Evolutionary conservation across 2,888 invertebrate genomes (phyloP), one percentile per base, ranked within the genome.

Genomic region (Agrochola macilenta): DNA sequence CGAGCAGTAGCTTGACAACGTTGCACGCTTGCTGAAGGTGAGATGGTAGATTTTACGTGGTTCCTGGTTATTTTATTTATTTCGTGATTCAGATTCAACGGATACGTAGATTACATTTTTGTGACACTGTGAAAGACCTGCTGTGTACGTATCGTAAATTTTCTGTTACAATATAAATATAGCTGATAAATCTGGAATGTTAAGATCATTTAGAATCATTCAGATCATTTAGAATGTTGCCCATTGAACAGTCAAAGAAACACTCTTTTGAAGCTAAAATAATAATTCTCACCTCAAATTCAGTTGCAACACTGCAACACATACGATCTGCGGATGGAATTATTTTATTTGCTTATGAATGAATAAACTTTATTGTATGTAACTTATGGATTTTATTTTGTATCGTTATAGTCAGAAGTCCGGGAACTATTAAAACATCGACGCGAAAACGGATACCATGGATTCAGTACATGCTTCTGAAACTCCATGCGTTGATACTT

Each of bases 21-120:
- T 52, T 83, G 57, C 76, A 76, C 65, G 77, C 52, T 82, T 65
- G 30, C 43, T 12, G 20, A 26, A 64, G 54, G 26, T 30, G 58
- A 60, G 43, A n/a, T 17, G 23, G 54, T 81, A 43, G 43, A 65
- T 76, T 26, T 35, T 20, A 43, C n/a, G 4, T 35, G 7, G 60
- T 20, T 69, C 69, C 1, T 61, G n/a, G 60, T 20, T 69, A 69
- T 35, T 68, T 54, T 23, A 30, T 35, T 69, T 69, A 35, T 58
- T n/a, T 69, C 7, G n/a, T 69, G 35, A 35, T 69, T n/a, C n/a
- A 11, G 17, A 35, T 69, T 69, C 23, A n/a, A 35, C n/a, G 54
- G 30, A 49, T 9, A 23, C 8, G 30, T 23, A 23, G 30, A 23
- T 23, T 35, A 54, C 3, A 60, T 58, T 57, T 68, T 17, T 35